phyloP scores from a whole-genome alignment of 2,888 invertebrate genomes.

The Clivina fossor region DNA sequence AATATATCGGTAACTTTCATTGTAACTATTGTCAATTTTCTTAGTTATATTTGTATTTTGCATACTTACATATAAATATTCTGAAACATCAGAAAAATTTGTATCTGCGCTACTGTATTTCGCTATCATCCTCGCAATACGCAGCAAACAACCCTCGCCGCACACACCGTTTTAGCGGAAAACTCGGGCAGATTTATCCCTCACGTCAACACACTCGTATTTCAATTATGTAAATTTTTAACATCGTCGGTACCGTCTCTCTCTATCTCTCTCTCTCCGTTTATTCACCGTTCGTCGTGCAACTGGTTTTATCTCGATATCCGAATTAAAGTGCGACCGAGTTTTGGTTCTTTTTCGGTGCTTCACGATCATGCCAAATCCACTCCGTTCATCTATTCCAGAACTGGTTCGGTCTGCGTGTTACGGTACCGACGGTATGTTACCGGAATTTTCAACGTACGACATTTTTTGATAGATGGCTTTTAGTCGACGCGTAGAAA shows the following conservation, averaged over 20 bases:
- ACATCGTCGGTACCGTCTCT: neutral
- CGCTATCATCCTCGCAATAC: neutral
- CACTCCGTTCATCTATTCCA: no score
- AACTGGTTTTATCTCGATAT: constrained; percentile 16
- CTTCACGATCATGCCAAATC: constrained; percentile 8
- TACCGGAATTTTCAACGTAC: neutral
- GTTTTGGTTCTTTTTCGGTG: constrained; percentile 9
- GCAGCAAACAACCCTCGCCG: neutral
- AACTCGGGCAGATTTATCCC: constrained; percentile 17
- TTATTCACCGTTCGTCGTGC: neutral
- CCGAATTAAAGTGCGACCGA: constrained; percentile 18
- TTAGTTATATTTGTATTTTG: no score
- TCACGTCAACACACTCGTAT: constrained; percentile 20
- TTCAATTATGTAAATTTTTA: constrained; percentile 16
- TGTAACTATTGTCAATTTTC: no score
- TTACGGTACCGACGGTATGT: neutral
- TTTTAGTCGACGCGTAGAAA: no score
- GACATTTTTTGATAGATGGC: constrained; percentile 19
- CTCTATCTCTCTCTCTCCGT: neutral
- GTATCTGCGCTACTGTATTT: neutral
- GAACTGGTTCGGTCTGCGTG: no score
- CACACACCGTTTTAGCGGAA: constrained; percentile 7
- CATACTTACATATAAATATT: no score
- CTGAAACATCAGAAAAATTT: no score
- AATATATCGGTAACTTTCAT: no score